Base-by-base conservation (phyloP, 2,113 vertebrate genomes). In the Siphamia tubifer region DNA sequence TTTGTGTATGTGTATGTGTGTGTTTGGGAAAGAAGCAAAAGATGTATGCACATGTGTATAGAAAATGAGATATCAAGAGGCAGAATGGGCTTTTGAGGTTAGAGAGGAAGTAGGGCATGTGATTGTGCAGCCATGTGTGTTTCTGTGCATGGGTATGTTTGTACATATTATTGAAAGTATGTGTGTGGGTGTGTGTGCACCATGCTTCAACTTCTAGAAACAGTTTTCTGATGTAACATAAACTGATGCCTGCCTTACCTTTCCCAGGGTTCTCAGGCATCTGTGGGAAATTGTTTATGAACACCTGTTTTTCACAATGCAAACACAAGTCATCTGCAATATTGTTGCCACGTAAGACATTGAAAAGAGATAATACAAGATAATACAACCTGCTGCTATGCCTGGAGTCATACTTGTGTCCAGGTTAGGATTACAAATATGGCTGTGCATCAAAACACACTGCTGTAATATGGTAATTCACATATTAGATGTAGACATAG, bases 21-120 rank as follows among this genome's bases (percentile, higher is more conserved):
- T 45, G 44, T 55, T 45, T 54, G 45, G 12, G 27, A 47, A 42
- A 36, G 15, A 62, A 20, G 15, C 2, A n/a, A n/a, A 23, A 32
- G 12, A 42, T 31, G 11, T 60, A 47, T 17, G 48, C 54, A 58
- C 47, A 8, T 49, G 72, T 42, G 31, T 62, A 60, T 13, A 61
- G 38, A 84, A 55, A 80, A 71, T 34, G 21, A 74, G 51, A 83
- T 82, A 86, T 81, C 52, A 80, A 71, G 30, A 75, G 72, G 55
- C 21, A 74, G 52, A 17, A 73, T 65, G 45, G 64, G 49, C 68
- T 78, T 88, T 80, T 75, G 75, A 82, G 74, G 79, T 83, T 86
- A 58, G 66, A 71, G 73, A 68, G 75, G 85, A 93, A 92, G 77
- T 91, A 85, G 90, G 89, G 84, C 90, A 87, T 93, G 86, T 91